Evolutionary conservation across 2,113 vertebrate species (phyloP).

Genomic region (Limanda limanda): DNA sequence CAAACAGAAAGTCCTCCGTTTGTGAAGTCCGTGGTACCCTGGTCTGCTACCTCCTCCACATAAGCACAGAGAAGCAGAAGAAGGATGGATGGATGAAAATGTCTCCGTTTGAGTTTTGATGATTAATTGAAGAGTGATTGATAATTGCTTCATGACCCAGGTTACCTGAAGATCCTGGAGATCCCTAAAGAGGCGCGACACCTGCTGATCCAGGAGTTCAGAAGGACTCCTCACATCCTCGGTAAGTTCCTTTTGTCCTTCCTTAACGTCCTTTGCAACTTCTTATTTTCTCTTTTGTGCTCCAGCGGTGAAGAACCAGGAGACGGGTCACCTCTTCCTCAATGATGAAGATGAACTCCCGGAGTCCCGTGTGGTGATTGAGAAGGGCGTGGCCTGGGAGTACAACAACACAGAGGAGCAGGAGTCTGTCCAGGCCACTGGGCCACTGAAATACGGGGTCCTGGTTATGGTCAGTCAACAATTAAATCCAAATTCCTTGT

Average conservation of each 20-base stretch:
- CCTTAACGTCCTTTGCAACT: accelerated
- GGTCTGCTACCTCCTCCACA: no score
- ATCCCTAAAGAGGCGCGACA: constrained; percentile 93
- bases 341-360: constrained; percentile 88
- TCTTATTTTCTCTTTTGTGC: constrained; percentile 2
- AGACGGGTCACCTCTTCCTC: constrained; percentile 89
- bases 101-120: neutral
- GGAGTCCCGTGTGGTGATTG: constrained; percentile 87
- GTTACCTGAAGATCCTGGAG: constrained; percentile 95
- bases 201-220: constrained; percentile 91
- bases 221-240: constrained; percentile 86
- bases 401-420: constrained; percentile 87
- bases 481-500: neutral
- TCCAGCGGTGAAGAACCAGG: constrained; percentile 92
- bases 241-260: constrained; percentile 77
- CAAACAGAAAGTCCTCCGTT: no score
- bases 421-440: constrained; percentile 89
- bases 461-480: constrained; percentile 88
- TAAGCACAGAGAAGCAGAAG: no score
- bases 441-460: constrained; percentile 88
- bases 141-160: constrained; percentile 67
- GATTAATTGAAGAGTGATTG: neutral
- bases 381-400: constrained; percentile 94
- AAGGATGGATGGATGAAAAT: neutral
- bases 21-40: no score